A percentile compares a stretch with the other conserved stretches of the same genome.
phyloP scores from a whole-genome alignment of 2,888 invertebrate genomes.

The Heterodera filipjevi region DNA sequence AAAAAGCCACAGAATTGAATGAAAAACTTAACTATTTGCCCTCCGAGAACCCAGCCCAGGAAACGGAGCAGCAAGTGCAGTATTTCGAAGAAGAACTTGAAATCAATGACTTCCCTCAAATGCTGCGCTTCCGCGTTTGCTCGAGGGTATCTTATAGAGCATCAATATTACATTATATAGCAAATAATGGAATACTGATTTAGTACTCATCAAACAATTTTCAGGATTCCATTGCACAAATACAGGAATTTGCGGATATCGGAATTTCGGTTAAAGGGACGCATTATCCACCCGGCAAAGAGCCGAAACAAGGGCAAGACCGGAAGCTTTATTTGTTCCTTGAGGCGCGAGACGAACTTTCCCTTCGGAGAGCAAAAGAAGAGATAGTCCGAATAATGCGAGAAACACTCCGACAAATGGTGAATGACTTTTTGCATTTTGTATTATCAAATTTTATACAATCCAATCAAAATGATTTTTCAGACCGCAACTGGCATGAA shows the following conservation, averaged over 20 bases:
- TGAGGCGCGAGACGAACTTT: slow-evolving; percentile 93
- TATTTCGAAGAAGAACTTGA: slow-evolving; percentile 97
- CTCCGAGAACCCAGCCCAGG: slow-evolving; percentile 67
- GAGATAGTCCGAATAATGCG: slow-evolving; percentile 97
- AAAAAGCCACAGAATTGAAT: slow-evolving; percentile 92
- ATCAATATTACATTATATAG: no score
- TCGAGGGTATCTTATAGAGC: slow-evolving; percentile 45
- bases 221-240: slow-evolving; percentile 92
- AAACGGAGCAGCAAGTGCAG: slow-evolving; percentile 69
- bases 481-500: slow-evolving; percentile 41
- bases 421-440: slow-evolving; percentile 12
- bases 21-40: slow-evolving; percentile 96
- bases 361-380: slow-evolving; percentile 91
- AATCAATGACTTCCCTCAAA: slow-evolving; percentile 99
- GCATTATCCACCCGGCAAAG: slow-evolving; percentile 83
- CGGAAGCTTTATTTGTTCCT: slow-evolving; percentile 95
- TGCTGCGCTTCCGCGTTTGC: slow-evolving; percentile 95
- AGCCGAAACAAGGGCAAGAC: slow-evolving; percentile 82
- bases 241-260: slow-evolving; percentile 97
- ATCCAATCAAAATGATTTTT: no score
- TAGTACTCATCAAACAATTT: slow-evolving; percentile 28
- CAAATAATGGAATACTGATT: no score
- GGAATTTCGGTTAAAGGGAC: slow-evolving; percentile 98
- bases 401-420: slow-evolving; percentile 80
- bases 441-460: neutral